Base-by-base conservation (phyloP, 2,888 invertebrate species). In the Caenorhabditis zanzibari region DNA sequence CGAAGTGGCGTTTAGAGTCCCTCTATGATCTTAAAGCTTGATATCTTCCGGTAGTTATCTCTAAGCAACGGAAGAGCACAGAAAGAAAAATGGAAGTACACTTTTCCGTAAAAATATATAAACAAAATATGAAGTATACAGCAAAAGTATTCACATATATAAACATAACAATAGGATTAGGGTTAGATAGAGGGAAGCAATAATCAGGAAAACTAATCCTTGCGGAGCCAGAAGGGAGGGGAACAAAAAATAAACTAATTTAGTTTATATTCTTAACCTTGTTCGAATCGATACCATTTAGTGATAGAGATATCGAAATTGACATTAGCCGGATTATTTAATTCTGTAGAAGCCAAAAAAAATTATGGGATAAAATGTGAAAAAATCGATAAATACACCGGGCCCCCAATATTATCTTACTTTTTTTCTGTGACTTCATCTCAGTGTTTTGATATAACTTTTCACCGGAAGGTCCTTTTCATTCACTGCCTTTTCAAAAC, bases 81-180 rank as follows among this genome's bases (percentile, higher is more conserved):
- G n/a, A 26, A 26, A 14, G 26, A 26, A 26, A 26, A 54, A 24
- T 24, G 54, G 49, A 26, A 24, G 24, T 26, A 26, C 24, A 26
- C 54, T 24, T 22, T 54, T 54, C 12, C 24, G 14, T 47, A 52
- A 14, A 16, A 44, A 44, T 19, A 6, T 64, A 66, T 66, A 66
- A 52, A 66, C 49, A 66, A 66, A 24, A 19, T 47, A 32, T 26
- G 26, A 28, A 49, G 47, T 41, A 26, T 44, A 63, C 19, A 44
- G 5, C 12, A 63, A 19, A 19, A 26, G 54, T 54, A 54, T 38
- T 35, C 26, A 41, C 35, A 47, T 63, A 54, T 59, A 71, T 71
- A 77, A 69, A 77, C 77, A 77, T 63, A 61, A 59, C 68, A 69
- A 61, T 77, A 63, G 77, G 77, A 77, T 77, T 77, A 77, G 77